Evolutionary conservation across 1,140 invertebrate genomes (phyloP).

Genomic region (Drosophila nannoptera): DNA sequence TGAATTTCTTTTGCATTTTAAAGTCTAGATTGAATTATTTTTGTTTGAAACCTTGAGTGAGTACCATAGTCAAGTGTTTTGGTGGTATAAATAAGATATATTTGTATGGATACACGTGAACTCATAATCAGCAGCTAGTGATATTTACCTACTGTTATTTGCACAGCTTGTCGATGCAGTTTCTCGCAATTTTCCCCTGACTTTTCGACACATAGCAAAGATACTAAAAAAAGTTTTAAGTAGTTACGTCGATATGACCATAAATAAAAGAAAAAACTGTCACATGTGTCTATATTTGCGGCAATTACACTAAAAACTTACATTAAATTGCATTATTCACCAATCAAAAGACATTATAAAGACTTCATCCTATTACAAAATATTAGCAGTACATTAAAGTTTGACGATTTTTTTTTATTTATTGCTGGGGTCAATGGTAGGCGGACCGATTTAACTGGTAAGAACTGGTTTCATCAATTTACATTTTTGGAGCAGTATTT

Average conservation of each 20-base stretch:
- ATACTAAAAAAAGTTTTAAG: constrained; percentile 68
- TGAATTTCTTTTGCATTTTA: too few species aligned
- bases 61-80: constrained; percentile 46
- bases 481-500: constrained; percentile 35
- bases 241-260: constrained; percentile 67
- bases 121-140: not conserved
- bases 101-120: not conserved
- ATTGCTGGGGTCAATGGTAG: constrained; percentile 61
- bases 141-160: constrained; percentile 49
- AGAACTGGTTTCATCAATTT: constrained; percentile 63
- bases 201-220: constrained; percentile 74
- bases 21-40: too few species aligned
- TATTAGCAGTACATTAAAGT: constrained; percentile 25
- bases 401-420: constrained; percentile 29
- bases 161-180: constrained; percentile 66
- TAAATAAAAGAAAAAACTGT: constrained; percentile 27
- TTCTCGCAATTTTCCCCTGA: constrained; percentile 44
- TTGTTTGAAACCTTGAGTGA: too few species aligned
- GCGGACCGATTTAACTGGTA: constrained; percentile 14
- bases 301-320: constrained; percentile 24
- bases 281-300: constrained; percentile 42
- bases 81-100: not conserved
- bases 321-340: not conserved
- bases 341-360: too few species aligned
- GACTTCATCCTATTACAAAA: not conserved